A percentile compares a stretch with the other conserved stretches of the same genome.
Evolutionary conservation across 2,797 vertebrate species (phyloP).

Genomic region (Pipistrellus pygmaeus): DNA sequence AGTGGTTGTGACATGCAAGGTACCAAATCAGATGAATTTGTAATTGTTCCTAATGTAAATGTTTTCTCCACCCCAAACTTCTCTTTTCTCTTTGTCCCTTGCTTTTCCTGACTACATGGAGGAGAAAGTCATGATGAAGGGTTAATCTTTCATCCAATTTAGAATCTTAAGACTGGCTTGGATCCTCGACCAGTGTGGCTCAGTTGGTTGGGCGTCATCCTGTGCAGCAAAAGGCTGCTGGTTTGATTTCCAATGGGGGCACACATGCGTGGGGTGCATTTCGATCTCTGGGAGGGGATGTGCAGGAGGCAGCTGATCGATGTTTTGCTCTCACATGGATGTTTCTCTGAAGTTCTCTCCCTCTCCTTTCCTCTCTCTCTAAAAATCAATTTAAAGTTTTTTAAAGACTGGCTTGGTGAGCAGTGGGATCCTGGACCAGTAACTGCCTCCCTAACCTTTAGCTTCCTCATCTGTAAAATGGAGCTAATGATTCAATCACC

Average conservation of each 20-base stretch:
- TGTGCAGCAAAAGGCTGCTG: no score
- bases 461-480: neutral
- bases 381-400: no score
- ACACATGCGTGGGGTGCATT: no score
- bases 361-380: no score
- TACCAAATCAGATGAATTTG: neutral
- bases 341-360: no score
- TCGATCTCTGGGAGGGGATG: no score
- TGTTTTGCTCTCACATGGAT: no score
- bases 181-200: no score
- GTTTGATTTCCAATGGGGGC: no score
- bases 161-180: neutral
- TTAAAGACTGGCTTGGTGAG: neutral
- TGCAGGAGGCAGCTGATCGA: no score
- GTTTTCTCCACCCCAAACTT: neutral
- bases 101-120: neutral
- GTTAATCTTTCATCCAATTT: neutral
- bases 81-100: neutral
- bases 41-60: neutral
- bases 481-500: neutral
- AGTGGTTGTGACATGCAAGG: neutral
- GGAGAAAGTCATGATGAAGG: neutral
- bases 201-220: no score
- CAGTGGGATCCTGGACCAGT: neutral
- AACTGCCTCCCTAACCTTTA: neutral